phyloP scores from a whole-genome alignment of 2,797 vertebrate genomes.

The Cyprinodon diabolis region DNA sequence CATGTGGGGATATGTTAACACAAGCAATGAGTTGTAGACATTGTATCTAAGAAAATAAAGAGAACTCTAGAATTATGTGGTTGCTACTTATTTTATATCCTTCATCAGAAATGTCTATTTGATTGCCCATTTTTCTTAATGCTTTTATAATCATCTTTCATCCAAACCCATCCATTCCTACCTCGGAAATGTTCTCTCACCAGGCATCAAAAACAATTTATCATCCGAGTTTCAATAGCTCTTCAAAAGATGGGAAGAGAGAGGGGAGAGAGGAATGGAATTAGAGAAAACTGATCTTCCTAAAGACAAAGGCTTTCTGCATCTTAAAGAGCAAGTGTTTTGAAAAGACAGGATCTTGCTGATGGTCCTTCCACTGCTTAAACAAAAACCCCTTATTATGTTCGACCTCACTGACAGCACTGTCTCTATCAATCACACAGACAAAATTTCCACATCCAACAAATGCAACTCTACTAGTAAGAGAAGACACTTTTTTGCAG shows the following conservation, averaged over 20 bases:
- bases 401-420: conserved; percentile 36
- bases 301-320: conserved; percentile 61
- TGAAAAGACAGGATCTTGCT: conserved; percentile 38
- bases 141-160: conserved; percentile 1
- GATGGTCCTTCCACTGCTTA: conserved; percentile 47
- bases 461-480: conserved; percentile 17
- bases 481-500: conserved; percentile 2
- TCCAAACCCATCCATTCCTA: background rate
- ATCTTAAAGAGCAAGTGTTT: conserved; percentile 66
- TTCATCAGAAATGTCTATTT: background rate
- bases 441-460: background rate
- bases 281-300: conserved; percentile 60
- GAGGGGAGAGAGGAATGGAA: conserved; percentile 2
- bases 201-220: conserved; percentile 54
- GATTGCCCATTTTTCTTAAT: background rate
- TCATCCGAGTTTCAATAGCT: conserved; percentile 45
- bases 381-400: conserved; percentile 51
- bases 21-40: conserved; percentile 2
- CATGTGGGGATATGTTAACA: conserved; percentile 2
- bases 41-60: background rate
- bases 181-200: conserved; percentile 26
- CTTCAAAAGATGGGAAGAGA: conserved; percentile 22
- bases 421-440: conserved; percentile 42
- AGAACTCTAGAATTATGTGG: background rate
- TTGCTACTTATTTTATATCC: background rate